phyloP scores from a whole-genome alignment of 2,797 vertebrate species.

The Babyrousa celebensis region DNA sequence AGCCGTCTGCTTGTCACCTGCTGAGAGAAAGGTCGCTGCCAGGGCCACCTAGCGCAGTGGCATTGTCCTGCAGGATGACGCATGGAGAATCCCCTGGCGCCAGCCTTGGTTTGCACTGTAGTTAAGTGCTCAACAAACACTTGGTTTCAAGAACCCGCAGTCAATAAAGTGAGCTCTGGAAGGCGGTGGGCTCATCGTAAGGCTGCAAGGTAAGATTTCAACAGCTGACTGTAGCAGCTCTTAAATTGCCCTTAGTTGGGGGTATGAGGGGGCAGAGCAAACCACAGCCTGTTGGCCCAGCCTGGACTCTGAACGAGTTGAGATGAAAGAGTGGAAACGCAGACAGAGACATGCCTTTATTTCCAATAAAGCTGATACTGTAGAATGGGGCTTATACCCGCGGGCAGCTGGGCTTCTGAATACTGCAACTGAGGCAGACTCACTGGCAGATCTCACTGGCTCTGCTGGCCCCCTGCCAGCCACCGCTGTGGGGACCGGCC shows the following conservation, averaged over 20 bases:
- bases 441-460: not conserved
- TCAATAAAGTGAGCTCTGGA: not conserved
- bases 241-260: not conserved
- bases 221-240: not conserved
- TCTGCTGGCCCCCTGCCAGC: not conserved
- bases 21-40: not conserved
- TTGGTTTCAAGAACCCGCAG: conserved; percentile 39
- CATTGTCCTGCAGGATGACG: not conserved
- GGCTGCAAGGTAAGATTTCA: not conserved
- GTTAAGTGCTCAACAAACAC: not conserved
- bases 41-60: not conserved
- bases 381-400: not conserved
- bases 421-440: not conserved
- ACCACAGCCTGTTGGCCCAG: not conserved
- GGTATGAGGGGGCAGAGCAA: not conserved
- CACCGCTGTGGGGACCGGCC: not conserved
- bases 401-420: not conserved
- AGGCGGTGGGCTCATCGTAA: not conserved
- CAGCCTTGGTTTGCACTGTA: not conserved
- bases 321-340: conserved; percentile 17
- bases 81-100: not conserved
- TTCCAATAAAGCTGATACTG: conserved; percentile 15
- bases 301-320: not conserved
- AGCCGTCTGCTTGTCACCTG: not conserved
- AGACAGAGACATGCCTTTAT: conserved; percentile 3